These are phyloP conservation scores for Anoplolepis gracilipes DNA, from an alignment of 1,140 invertebrate genomes.

Conservation along the genomic window DNA sequence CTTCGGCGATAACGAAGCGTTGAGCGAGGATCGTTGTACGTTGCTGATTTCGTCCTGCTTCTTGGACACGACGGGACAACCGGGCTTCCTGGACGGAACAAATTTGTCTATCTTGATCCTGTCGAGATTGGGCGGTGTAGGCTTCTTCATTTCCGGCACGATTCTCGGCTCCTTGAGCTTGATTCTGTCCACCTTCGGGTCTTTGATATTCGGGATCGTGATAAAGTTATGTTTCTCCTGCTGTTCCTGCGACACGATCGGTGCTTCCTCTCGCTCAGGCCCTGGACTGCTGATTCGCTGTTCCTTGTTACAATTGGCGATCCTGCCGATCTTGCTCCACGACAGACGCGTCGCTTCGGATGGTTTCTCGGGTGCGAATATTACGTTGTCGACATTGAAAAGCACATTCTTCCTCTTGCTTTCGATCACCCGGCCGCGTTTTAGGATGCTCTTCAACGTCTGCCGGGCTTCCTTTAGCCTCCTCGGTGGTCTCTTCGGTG, in stretches of 20 bases:
- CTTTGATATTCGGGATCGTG: conserved; percentile 84
- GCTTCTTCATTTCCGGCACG: conserved; percentile 69
- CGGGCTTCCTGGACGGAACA: conserved; percentile 59
- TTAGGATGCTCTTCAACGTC: conserved; percentile 85
- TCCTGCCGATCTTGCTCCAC: conserved; percentile 74
- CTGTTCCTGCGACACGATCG: conserved; percentile 66
- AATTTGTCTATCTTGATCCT: conserved; percentile 79
- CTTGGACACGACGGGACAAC: neutral
- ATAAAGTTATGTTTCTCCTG: conserved; percentile 78
- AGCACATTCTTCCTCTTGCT: conserved; percentile 82
- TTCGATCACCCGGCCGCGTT: conserved; percentile 83
- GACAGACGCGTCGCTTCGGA: conserved; percentile 66
- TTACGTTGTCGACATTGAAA: conserved; percentile 84
- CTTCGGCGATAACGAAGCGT: conserved; percentile 27
- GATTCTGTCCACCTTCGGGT: conserved; percentile 75
- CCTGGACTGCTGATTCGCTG: conserved; percentile 11
- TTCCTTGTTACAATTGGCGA: conserved; percentile 70
- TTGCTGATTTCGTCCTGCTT: conserved; percentile 11
- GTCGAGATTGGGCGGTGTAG: conserved; percentile 53
- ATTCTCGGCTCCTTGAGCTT: conserved; percentile 67
- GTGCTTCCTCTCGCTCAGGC: conserved; percentile 45
- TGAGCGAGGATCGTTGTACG: neutral
- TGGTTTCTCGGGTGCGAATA: conserved; percentile 84
- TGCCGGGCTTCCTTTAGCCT: conserved; percentile 79
- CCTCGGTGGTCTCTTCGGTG: conserved; percentile 84